phyloP scores from a whole-genome alignment of 2,888 invertebrate species.

The Maniola hyperantus region DNA sequence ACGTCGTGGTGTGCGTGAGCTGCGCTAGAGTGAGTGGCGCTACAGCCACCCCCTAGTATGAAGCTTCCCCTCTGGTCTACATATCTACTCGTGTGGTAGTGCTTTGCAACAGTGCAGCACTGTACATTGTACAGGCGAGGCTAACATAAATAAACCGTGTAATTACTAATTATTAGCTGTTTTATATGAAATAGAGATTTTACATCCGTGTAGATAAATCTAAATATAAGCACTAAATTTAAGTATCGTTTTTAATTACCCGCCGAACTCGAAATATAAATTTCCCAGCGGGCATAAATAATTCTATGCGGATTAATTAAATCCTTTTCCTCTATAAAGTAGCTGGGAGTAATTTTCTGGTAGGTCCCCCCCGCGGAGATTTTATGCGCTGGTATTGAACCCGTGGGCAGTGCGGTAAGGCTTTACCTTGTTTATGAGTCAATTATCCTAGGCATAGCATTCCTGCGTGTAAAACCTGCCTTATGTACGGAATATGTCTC shows the following conservation, averaged over 20 bases:
- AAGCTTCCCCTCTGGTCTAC: too few species aligned
- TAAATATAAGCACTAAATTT: conserved; percentile 4
- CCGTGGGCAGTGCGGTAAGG: conserved; percentile 32
- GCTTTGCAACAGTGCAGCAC: too few species aligned
- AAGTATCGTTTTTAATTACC: conserved; percentile 25
- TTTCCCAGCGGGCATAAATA: conserved; percentile 44
- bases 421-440: conserved; percentile 38
- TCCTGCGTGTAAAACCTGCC: not conserved
- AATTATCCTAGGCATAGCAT: conserved; percentile 33
- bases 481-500: not conserved
- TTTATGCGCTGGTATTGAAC: conserved; percentile 44
- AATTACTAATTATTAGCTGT: too few species aligned
- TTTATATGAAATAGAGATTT: too few species aligned
- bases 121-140: too few species aligned
- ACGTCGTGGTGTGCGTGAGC: too few species aligned
- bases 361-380: conserved; percentile 66
- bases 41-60: too few species aligned
- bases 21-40: too few species aligned
- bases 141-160: too few species aligned
- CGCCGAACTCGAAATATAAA: conserved; percentile 18
- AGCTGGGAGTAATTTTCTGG: conserved; percentile 48
- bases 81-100: too few species aligned
- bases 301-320: conserved; percentile 59
- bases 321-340: conserved; percentile 61
- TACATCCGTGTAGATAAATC: too few species aligned